Evolutionary conservation across 2,797 vertebrate genomes (phyloP), one percentile per base, ranked within the genome.

Genomic region (Lagodon rhomboides): DNA sequence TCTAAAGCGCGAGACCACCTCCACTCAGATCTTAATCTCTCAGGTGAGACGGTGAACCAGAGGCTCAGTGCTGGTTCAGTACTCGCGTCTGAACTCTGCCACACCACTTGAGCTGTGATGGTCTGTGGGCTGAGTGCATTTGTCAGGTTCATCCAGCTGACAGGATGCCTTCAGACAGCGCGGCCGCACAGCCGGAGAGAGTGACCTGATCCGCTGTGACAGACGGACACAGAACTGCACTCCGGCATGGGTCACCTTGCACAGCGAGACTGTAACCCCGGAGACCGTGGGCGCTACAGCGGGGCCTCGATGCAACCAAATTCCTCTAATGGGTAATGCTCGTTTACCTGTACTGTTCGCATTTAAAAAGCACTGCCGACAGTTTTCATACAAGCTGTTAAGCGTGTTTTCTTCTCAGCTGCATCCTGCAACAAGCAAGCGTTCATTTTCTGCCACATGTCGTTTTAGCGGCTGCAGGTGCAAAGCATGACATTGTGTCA

Each of bases 61-160:
- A 79, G 76, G 68, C 70, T 73, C 61, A 46, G 80, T 17, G 20
- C 56, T 17, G 76, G 61, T 82, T 84, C 76, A 73, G 63, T 59
- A 68, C 79, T 73, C 43, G 3, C 38, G 85, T 86, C 83, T 90
- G 78, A 90, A 82, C 84, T 73, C 77, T 78, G 85, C 85, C 85
- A 81, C 85, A 27, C 72, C 84, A 50, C 82, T 83, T 83, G 85
- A 84, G 85, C 84, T 43, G 75, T 89, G 91, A 94, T 54, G 87
- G 51, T 82, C 77, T 80, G 84, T 73, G 76, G 73, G 68, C 81
- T 93, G 91, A 94, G 80, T 88, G 83, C 67, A 70, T 91, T 65
- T 88, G 93, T 92, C 92, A 91, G 90, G 62, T 91, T 88, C 85
- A 91, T 74, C 86, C 83, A 56, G 83, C 88, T 91, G 93, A 94